These are phyloP conservation scores for Copsychus sechellarum DNA, from an alignment of 2,113 vertebrate species.

Conservation along the genomic window DNA sequence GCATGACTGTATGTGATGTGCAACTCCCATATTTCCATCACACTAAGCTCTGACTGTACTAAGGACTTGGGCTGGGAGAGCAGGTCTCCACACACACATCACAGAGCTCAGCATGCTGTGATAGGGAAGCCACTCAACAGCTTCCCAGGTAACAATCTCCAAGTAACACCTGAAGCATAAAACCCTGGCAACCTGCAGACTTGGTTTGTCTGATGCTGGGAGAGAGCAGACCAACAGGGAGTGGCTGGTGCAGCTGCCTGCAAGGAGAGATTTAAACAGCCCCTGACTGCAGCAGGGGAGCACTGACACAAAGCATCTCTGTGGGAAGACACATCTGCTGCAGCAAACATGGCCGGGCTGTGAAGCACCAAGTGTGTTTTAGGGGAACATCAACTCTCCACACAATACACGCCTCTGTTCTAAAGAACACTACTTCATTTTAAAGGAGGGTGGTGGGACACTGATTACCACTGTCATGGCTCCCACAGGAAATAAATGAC, in stretches of 20 bases:
- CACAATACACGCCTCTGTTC: not conserved
- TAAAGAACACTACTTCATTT: not conserved
- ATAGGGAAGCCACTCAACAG: not conserved
- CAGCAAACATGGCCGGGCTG: not conserved
- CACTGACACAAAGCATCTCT: not conserved
- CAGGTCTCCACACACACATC: not conserved
- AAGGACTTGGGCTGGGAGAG: not conserved
- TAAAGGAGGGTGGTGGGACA: not conserved
- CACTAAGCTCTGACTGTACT: not conserved
- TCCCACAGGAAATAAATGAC: not conserved
- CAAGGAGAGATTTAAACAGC: not conserved
- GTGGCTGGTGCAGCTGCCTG: not conserved
- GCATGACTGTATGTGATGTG: not conserved
- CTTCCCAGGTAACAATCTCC: not conserved
- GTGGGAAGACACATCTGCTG: not conserved
- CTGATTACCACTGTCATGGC: accelerated
- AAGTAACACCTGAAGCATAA: not conserved
- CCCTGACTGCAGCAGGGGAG: not conserved
- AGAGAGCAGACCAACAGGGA: not conserved
- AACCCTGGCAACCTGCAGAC: not conserved
- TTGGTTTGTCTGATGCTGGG: not conserved
- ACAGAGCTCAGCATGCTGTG: accelerated
- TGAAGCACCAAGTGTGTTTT: not conserved
- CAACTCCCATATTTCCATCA: not conserved
- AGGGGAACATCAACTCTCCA: not conserved